A percentile compares a stretch with the other conserved stretches of the same genome.
These are phyloP conservation scores for Phaenicophaeus curvirostris DNA, from an alignment of 2,797 vertebrate species.

Conservation along the genomic window DNA sequence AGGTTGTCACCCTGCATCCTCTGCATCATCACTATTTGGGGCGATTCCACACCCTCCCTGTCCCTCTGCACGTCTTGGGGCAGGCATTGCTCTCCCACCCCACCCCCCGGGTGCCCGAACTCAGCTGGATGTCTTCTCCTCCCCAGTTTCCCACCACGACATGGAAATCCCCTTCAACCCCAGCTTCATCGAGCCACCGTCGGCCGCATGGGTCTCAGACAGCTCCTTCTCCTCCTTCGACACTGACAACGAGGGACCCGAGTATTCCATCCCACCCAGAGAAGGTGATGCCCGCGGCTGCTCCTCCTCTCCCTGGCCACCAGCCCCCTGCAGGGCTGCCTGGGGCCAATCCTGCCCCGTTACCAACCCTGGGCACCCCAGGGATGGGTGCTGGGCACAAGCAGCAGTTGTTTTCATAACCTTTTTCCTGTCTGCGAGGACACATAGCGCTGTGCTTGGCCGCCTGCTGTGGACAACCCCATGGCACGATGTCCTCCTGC, in stretches of 20 bases:
- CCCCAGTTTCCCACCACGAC: conserved; percentile 93
- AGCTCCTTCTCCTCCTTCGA: conserved; percentile 89
- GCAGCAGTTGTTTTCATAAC: not conserved
- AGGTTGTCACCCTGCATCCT: not conserved
- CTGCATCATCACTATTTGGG: not conserved
- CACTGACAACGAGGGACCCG: conserved; percentile 84
- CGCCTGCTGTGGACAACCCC: not conserved
- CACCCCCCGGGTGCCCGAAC: not conserved
- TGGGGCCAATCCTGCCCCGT: not conserved
- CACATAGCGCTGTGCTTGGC: not conserved
- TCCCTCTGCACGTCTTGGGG: fast-evolving
- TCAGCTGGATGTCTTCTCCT: not conserved
- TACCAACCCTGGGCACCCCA: not conserved
- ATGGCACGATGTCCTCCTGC: not conserved
- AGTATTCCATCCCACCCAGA: conserved; percentile 89
- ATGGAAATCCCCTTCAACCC: conserved; percentile 94
- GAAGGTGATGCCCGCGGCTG: conserved; percentile 77
- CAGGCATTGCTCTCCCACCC: not conserved
- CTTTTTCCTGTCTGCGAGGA: not conserved
- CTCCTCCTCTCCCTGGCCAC: not conserved
- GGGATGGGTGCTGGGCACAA: not conserved
- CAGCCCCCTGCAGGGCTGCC: not conserved
- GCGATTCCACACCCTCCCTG: fast-evolving
- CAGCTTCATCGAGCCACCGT: conserved; percentile 95
- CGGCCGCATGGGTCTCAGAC: conserved; percentile 89